phyloP scores from a whole-genome alignment of 1,140 invertebrate species.

The Drosophila paulistorum region DNA sequence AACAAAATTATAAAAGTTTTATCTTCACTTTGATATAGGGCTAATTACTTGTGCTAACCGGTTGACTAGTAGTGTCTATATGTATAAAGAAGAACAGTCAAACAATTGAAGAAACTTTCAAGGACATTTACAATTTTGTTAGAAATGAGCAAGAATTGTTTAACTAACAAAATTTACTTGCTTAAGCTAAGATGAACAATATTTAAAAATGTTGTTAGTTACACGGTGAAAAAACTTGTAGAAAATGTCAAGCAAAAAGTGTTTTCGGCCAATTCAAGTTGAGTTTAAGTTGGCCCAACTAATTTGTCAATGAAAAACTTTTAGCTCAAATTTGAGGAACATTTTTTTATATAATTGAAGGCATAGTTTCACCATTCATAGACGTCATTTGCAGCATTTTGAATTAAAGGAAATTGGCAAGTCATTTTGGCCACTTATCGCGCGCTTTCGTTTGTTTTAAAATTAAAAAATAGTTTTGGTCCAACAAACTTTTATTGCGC shows the following conservation, averaged over 20 bases:
- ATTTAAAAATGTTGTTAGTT: no score
- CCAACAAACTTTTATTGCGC: conserved; percentile 40
- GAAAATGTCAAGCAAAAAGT: not conserved
- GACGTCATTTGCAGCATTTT: not conserved
- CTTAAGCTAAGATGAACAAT: no score
- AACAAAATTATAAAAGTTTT: no score
- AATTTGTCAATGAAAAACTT: conserved; percentile 6
- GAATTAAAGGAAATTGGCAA: conserved; percentile 3
- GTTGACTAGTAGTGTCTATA: no score
- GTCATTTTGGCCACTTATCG: conserved; percentile 42
- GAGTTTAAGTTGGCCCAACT: not conserved
- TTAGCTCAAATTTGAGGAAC: not conserved
- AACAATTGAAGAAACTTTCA: no score
- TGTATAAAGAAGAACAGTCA: no score
- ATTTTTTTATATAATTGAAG: not conserved
- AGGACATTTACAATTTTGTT: no score
- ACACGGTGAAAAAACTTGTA: not conserved
- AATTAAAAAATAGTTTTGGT: conserved; percentile 54
- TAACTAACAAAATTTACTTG: no score
- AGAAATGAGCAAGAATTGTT: no score
- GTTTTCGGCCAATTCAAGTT: not conserved
- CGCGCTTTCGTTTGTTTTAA: conserved; percentile 37
- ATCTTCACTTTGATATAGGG: no score
- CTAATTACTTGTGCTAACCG: no score
- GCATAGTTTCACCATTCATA: not conserved